Base-by-base conservation (phyloP, 2,888 invertebrate species). In the Sphaerophoria taeniata region DNA sequence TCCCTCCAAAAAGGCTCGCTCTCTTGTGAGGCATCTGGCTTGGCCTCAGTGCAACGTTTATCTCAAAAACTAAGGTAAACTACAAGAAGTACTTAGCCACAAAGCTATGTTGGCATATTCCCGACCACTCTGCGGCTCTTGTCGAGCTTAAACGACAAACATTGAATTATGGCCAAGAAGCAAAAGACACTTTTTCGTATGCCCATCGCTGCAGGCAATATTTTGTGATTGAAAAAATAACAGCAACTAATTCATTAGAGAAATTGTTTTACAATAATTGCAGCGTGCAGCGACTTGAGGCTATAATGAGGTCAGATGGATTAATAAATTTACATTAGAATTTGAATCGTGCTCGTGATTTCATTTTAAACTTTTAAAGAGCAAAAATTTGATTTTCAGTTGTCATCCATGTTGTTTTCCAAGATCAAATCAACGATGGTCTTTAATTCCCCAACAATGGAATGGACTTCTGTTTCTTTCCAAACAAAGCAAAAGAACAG, bases 381-480 rank as follows among this genome's bases (percentile, higher is more conserved):
- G 31, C 12, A 14, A 24, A 11, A 53, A 53, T 36, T 7, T 12
- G 39, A 31, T 61, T 4, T 45, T 58, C 58, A 16, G 11, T 39
- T 24, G 4, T 65, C 43, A 3, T 33, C 5, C 14, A 58, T 39
- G 56, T 49, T 39, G 49, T 3, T 56, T 36, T 34, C 31, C 39
- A 11, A 2, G 6, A 4, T n/a, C n/a, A 34, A 65, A 65, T 70
- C 49, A 56, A 56, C 39, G n/a, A n/a, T n/a, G n/a, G n/a, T n/a
- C n/a, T n/a, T 11, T 65, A 75, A 33, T 58, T 51, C 70, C 34
- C 63, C 70, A 58, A 63, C 39, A 58, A 47, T 24, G n/a, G n/a
- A n/a, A n/a, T 47, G 63, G 78, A 77, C 77, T 78, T 73, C 51
- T 67, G 71, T 76, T 76, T 73, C 63, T 51, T 55, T 74, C 61